A percentile compares a stretch with the other conserved stretches of the same genome.
Conservation (phyloP, 2,888 invertebrate genomes). For the Eurytoma adleriae region DNA sequence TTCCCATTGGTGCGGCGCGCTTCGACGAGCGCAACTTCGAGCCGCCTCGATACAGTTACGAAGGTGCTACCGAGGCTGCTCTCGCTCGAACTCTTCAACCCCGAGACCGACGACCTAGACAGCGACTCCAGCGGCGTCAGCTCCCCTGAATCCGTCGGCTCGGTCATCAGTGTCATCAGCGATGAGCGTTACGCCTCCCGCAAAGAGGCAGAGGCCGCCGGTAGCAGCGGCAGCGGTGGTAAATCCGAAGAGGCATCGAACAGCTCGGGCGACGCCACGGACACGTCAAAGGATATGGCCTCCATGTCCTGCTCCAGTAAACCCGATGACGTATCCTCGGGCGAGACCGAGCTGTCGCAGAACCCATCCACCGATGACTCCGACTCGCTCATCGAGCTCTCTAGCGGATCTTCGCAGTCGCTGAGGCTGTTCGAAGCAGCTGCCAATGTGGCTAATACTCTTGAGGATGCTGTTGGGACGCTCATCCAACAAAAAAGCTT, state of each 20-base stretch:
- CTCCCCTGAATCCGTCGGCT: slow-evolving; percentile 91
- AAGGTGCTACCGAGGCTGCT: slow-evolving; percentile 86
- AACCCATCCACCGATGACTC: slow-evolving; percentile 36
- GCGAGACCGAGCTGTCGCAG: slow-evolving; percentile 14
- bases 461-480: slow-evolving; percentile 29
- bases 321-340: slow-evolving; percentile 45
- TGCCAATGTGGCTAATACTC: slow-evolving; percentile 23
- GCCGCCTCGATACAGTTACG: slow-evolving; percentile 80
- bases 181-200: slow-evolving; percentile 77
- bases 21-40: slow-evolving; percentile 78
- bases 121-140: slow-evolving; percentile 93
- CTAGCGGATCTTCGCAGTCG: slow-evolving; percentile 1
- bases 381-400: slow-evolving; percentile 24
- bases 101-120: slow-evolving; percentile 93
- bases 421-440: slow-evolving; percentile 29
- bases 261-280: slow-evolving; percentile 37
- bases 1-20: slow-evolving; percentile 86
- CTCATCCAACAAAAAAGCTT: slow-evolving; percentile 20
- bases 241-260: slow-evolving; percentile 7
- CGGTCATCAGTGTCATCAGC: slow-evolving; percentile 87
- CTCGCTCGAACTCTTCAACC: slow-evolving; percentile 91
- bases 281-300: slow-evolving; percentile 37
- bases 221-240: background rate
- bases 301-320: slow-evolving; percentile 40
- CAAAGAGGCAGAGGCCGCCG: slow-evolving; percentile 7